These are phyloP conservation scores for Macropis europaea DNA, from an alignment of 2,888 invertebrate genomes.

Conservation along the genomic window DNA sequence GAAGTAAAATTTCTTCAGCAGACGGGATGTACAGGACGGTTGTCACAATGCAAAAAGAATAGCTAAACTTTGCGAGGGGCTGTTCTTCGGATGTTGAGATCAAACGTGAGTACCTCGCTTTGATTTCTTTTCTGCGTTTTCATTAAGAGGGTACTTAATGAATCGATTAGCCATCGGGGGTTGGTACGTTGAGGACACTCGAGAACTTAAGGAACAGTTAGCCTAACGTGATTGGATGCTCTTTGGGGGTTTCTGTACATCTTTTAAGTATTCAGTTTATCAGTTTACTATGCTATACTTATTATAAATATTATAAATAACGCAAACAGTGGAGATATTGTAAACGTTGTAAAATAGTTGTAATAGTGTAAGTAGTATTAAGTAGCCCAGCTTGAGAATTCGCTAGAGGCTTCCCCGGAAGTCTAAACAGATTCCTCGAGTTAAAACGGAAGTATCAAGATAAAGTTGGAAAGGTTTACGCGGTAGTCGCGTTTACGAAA, in stretches of 20 bases:
- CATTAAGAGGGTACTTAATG: conserved; percentile 28
- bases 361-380: too few relatives aligned
- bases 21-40: conserved; percentile 24
- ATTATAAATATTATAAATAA: too few relatives aligned
- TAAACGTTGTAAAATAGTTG: too few relatives aligned
- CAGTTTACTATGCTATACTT: too few relatives aligned
- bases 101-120: conserved; percentile 3
- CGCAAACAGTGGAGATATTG: too few relatives aligned
- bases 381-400: too few relatives aligned
- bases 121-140: conserved; percentile 13
- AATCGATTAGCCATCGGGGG: conserved; percentile 27
- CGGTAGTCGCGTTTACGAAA: neutral
- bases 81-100: neutral
- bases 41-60: conserved; percentile 15
- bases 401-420: too few relatives aligned
- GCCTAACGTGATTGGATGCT: conserved; percentile 7
- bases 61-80: neutral
- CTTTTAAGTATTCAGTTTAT: too few relatives aligned
- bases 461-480: neutral
- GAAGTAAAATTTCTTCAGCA: conserved; percentile 38
- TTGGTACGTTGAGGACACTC: conserved; percentile 1
- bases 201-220: conserved; percentile 3
- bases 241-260: too few relatives aligned
- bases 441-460: too few relatives aligned
- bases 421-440: too few relatives aligned